Evolutionary conservation across 2,113 vertebrate genomes (phyloP), one percentile per base, ranked within the genome.

Genomic region (Poeciliopsis retropinna): DNA sequence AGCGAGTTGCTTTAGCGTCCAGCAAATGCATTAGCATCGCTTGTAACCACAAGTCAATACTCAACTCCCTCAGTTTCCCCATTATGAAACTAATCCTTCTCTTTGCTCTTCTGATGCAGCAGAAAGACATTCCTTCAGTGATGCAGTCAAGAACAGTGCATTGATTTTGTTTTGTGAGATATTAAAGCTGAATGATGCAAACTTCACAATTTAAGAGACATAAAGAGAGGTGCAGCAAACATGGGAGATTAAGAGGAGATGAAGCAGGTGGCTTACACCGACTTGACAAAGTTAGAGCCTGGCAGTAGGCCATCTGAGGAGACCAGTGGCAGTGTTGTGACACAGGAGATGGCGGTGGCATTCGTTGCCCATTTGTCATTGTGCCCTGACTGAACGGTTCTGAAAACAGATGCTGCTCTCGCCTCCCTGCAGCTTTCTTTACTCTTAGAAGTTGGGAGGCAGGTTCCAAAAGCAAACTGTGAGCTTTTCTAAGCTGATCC

Each of bases 321-420:
- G 73, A 72, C 67, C 79, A 17, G 73, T 28, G 83, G 82, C 81
- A 73, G 68, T 25, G 57, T 30, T 0, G 54, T 81, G 86, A 88
- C 85, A 85, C 87, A 6, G 77, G 73, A 87, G 80, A 89, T 10
- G 72, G 63, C 60, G 11, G 34, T 65, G 81, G 79, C 76, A 75
- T 78, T 69, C 73, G 72, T 65, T 78, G 81, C 78, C 82, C 81
- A 88, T 93, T 90, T 82, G 75, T 90, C 87, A 83, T 63, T 60
- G 11, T 5, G 9, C 30, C 54, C 76, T 0, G 5, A 67, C 66
- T 64, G n/a, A 62, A 67, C 68, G 25, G 60, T 63, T 11, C 68
- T 66, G 60, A 69, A 79, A 81, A 67, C 71, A 75, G 66, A 70
- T 11, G 37, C 64, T 70, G 65, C 39, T 72, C 76, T 67, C 34